phyloP scores from a whole-genome alignment of 2,797 vertebrate species.

The Lates japonicus region DNA sequence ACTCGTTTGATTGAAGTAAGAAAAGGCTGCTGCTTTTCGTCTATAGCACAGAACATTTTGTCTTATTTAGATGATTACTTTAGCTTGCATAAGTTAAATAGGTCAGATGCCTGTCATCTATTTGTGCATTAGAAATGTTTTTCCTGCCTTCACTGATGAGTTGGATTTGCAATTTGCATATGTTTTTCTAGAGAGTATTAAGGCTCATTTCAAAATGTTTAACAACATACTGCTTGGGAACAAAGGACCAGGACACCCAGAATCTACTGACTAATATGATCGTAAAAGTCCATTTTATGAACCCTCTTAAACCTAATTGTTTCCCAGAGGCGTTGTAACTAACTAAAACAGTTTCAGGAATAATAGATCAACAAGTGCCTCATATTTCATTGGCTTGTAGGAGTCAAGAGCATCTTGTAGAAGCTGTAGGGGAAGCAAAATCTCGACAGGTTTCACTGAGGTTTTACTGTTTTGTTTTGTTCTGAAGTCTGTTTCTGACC shows the following conservation, averaged over 20 bases:
- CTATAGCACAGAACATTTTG: slow-evolving; percentile 50
- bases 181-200: slow-evolving; percentile 30
- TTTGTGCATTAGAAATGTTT: slow-evolving; percentile 53
- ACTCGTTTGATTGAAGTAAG: slow-evolving; percentile 49
- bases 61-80: slow-evolving; percentile 66
- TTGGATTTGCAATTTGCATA: slow-evolving; percentile 23
- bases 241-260: not conserved
- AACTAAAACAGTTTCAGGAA: not conserved
- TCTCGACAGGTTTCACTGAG: not conserved
- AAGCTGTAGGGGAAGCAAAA: not conserved
- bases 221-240: not conserved
- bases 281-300: not conserved
- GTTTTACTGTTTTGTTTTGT: not conserved
- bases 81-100: slow-evolving; percentile 41
- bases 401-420: not conserved
- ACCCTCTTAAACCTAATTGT: not conserved
- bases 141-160: slow-evolving; percentile 21
- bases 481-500: not conserved
- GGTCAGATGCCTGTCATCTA: slow-evolving; percentile 67
- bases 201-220: slow-evolving; percentile 14
- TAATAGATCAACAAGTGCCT: not conserved
- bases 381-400: not conserved
- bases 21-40: slow-evolving; percentile 9
- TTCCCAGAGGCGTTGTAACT: slow-evolving; percentile 1
- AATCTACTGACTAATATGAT: not conserved